phyloP scores from a whole-genome alignment of 2,113 vertebrate genomes.

The Carollia perspicillata region DNA sequence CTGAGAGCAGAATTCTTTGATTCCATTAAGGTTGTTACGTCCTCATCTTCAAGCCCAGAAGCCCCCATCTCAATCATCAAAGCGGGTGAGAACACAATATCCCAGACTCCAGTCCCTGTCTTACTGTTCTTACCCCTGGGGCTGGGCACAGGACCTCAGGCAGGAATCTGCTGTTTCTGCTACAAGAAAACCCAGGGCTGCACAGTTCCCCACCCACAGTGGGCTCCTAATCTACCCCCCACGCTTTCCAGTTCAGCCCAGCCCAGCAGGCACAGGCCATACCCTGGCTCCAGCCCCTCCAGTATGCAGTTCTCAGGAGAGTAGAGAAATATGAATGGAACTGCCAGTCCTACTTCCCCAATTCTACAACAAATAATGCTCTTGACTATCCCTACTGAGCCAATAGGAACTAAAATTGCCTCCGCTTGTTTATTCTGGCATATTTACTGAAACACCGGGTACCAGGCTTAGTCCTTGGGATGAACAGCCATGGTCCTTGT shows the following conservation, averaged over 20 bases:
- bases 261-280: not conserved
- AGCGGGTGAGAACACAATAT: not conserved
- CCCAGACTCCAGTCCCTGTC: too few relatives aligned
- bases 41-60: not conserved
- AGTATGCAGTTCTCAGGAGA: not conserved
- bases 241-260: not conserved
- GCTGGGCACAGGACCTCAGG: not conserved
- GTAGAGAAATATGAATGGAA: not conserved
- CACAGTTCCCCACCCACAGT: too few relatives aligned
- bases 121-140: not conserved
- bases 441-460: not conserved
- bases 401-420: not conserved
- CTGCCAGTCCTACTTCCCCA: not conserved
- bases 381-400: not conserved
- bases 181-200: too few relatives aligned
- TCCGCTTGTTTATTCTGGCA: not conserved
- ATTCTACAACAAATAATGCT: not conserved
- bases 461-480: not conserved
- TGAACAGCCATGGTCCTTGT: not conserved
- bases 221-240: not conserved
- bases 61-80: not conserved
- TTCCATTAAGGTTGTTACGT: not conserved
- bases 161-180: not conserved
- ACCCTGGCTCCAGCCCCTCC: not conserved
- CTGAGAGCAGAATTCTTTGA: not conserved